Conservation (phyloP, 2,888 invertebrate species). For the Aphidius colemani region DNA sequence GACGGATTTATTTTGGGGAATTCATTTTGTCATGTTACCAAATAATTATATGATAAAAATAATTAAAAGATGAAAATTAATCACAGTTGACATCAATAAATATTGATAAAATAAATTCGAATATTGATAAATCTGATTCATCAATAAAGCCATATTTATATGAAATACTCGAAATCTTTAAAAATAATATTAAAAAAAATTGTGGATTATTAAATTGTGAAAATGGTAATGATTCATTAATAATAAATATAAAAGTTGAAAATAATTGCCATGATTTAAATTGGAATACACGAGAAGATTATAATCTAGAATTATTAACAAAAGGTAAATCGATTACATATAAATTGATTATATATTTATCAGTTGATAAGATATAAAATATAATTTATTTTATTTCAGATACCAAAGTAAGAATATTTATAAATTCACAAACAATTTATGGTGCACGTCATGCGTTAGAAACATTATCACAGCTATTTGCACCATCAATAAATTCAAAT, state of each 20-base stretch:
- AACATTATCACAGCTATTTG: slow-evolving; percentile 73
- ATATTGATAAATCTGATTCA: slow-evolving; percentile 33
- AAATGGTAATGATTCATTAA: slow-evolving; percentile 62
- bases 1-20: no score
- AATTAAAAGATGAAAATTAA: not conserved
- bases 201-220: slow-evolving; percentile 63
- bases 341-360: slow-evolving; percentile 6
- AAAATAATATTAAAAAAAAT: slow-evolving; percentile 65
- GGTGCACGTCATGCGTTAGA: slow-evolving; percentile 80
- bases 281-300: slow-evolving; percentile 75
- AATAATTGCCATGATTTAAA: slow-evolving; percentile 63
- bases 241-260: slow-evolving; percentile 65
- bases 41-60: not conserved
- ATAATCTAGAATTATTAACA: slow-evolving; percentile 66
- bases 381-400: slow-evolving; percentile 50
- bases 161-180: slow-evolving; percentile 65
- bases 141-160: slow-evolving; percentile 63
- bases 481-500: slow-evolving; percentile 42
- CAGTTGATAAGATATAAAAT: not conserved
- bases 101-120: slow-evolving; percentile 32
- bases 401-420: slow-evolving; percentile 62
- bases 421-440: slow-evolving; percentile 69
- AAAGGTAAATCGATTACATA: slow-evolving; percentile 58
- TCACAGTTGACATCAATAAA: slow-evolving; percentile 33
- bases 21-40: no score